Base-by-base conservation (phyloP, 2,113 vertebrate species). In the Oryzias celebensis region DNA sequence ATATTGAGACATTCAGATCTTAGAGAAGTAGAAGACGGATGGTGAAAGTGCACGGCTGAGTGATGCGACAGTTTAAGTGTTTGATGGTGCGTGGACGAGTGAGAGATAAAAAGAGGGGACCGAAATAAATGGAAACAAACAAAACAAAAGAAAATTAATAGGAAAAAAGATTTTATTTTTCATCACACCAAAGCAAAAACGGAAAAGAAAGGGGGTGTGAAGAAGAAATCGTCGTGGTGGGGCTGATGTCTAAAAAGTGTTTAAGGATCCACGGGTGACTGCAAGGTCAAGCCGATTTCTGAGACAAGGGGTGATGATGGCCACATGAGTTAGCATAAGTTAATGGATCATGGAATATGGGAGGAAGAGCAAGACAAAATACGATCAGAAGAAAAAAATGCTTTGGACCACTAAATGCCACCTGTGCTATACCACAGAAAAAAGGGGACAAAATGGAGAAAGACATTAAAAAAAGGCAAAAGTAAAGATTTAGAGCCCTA, bases 11-110 rank as follows among this genome's bases (percentile, higher is more conserved):
- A 77, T 86, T 86, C 67, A 63, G 74, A 78, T 75, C 82, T 68
- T 57, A 36, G 63, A 65, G 87, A 84, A 68, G 63, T 62, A 77
- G 88, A 88, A 87, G 86, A 90, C 88, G 79, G 75, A 79, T 83
- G 90, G 90, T 83, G 78, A 86, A 89, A 89, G 84, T 80, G 90
- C 87, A 90, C 81, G 89, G 86, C 77, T 74, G 59, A 76, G 81
- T 74, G 73, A 78, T 68, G 60, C 76, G 69, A 81, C 36, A 3
- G 36, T 8, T 36, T 36, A 36, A 12, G 36, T 36, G 36, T 36
- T 36, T 36, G 36, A 68, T 78, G 73, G 75, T 80, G 68, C 59
- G 68, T 69, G 41, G 48, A 7, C 23, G 24, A 2, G 12, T 12
- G 65, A 62, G 58, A 69, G 76, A 55, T 47, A 50, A 44, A 60